Evolutionary conservation across 2,888 invertebrate genomes (phyloP).

Genomic region (Coleophora flavipennella): DNA sequence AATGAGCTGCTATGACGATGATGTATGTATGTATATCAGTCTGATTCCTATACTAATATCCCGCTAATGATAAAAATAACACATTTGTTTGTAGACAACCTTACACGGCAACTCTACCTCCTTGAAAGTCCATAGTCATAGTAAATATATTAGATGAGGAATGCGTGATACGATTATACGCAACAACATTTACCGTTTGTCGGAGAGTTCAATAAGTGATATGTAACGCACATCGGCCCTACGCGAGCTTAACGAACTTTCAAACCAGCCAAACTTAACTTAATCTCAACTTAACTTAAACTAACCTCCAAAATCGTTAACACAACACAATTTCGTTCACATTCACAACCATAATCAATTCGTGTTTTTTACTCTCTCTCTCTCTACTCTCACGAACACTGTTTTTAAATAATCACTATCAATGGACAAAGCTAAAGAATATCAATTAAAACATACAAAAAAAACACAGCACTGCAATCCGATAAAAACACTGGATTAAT

Average conservation of each 20-base stretch:
- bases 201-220: conserved; percentile 6
- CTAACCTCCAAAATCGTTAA: conserved; percentile 60
- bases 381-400: conserved; percentile 9
- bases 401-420: conserved; percentile 12
- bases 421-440: conserved; percentile 6
- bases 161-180: background rate
- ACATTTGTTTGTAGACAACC: too few relatives aligned
- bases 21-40: too few relatives aligned
- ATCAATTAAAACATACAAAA: too few relatives aligned
- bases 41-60: too few relatives aligned
- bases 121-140: background rate
- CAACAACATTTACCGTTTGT: conserved; percentile 10
- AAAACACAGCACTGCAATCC: conserved; percentile 63
- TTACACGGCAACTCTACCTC: too few relatives aligned
- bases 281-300: conserved; percentile 14
- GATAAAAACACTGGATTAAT: conserved; percentile 24
- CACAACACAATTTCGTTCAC: conserved; percentile 37
- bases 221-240: conserved; percentile 4
- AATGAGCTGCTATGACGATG: too few relatives aligned
- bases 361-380: conserved; percentile 29
- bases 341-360: conserved; percentile 48
- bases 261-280: background rate
- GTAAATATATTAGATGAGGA: background rate
- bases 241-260: background rate
- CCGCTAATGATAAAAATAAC: too few relatives aligned